Base-by-base conservation (phyloP, 2,888 invertebrate species). In the Agapostemon virescens region DNA sequence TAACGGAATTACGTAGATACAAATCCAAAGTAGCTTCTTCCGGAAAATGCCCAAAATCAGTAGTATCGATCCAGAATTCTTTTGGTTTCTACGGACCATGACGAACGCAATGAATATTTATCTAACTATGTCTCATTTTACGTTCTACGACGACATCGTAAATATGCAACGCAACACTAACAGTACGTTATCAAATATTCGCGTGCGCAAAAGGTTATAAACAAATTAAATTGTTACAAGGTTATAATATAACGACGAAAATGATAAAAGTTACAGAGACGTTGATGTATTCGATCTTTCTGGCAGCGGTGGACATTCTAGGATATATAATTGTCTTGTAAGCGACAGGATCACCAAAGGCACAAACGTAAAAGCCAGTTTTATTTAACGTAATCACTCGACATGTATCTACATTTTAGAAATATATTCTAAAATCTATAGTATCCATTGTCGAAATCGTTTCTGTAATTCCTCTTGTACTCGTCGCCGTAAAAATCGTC, bases 61-160 rank as follows among this genome's bases (percentile, higher is more conserved):
- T 49, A 42, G 70, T 68, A n/a, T 79, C 3, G 90, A 92, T 81
- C 84, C 90, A 5, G 91, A 92, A 79, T 91, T 87, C 74, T 79
- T 88, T 33, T 92, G 92, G 92, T 73, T 92, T 17, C 11, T 89
- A 42, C 87, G 91, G 77, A 89, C 88, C 0, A 90, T 89, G 66
- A 78, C 88, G 30, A 92, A 92, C 70, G 89, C 87, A 5, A 88
- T 90, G 49, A 92, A 90, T 63, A 74, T 92, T 45, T 89, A 89
- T 68, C 66, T 92, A 58, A 90, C 92, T 23, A 90, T 92, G 89
- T 74, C 89, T n/a, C 90, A 92, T 77, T 72, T 89, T 67, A 88
- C 86, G 38, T 85, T 89, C 72, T 88, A 87, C 36, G 90, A 92
- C 40, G 86, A 88, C 36, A 76, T 87, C 23, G 33, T 86, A n/a